These are phyloP conservation scores for Smutsia temminckii DNA, from an alignment of 2,797 vertebrate species.

Conservation along the genomic window DNA sequence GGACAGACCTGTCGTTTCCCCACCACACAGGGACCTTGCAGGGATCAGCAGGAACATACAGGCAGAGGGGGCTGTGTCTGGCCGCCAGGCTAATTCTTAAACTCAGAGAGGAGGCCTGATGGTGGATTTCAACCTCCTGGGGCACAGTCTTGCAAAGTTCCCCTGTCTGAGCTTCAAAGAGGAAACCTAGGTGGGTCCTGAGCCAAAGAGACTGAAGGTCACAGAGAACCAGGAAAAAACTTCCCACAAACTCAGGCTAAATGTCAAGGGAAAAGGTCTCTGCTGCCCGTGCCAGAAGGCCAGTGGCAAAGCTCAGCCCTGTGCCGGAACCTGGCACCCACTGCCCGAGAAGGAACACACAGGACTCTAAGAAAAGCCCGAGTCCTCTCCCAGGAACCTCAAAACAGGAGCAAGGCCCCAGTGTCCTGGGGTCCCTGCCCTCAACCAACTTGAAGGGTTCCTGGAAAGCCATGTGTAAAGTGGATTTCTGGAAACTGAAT, in stretches of 20 bases:
- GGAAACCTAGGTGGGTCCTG: conserved; percentile 33
- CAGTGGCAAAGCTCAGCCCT: conserved; percentile 12
- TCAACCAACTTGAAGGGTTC: conserved; percentile 1
- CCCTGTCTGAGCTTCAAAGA: conserved; percentile 9
- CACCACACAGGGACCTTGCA: background rate
- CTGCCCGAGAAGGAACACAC: background rate
- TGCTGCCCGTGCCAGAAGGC: conserved; percentile 26
- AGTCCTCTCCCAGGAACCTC: background rate
- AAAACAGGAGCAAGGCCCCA: background rate
- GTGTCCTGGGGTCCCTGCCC: background rate
- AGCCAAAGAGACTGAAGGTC: conserved; percentile 72
- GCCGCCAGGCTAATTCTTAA: background rate
- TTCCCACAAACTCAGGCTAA: conserved; percentile 69
- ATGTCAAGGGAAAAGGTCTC: conserved; percentile 77
- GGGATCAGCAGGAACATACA: background rate
- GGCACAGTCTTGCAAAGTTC: background rate
- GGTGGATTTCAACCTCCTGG: background rate
- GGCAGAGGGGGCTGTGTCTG: background rate
- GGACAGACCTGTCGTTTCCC: background rate
- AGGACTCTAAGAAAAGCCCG: background rate
- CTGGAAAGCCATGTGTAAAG: conserved; percentile 63
- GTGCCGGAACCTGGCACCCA: background rate
- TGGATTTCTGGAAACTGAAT: conserved; percentile 63
- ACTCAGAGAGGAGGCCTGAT: background rate
- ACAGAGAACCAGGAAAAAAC: conserved; percentile 71